These are phyloP conservation scores for Aulostomus chinensis DNA, from an alignment of 2,797 vertebrate species.

Conservation along the genomic window DNA sequence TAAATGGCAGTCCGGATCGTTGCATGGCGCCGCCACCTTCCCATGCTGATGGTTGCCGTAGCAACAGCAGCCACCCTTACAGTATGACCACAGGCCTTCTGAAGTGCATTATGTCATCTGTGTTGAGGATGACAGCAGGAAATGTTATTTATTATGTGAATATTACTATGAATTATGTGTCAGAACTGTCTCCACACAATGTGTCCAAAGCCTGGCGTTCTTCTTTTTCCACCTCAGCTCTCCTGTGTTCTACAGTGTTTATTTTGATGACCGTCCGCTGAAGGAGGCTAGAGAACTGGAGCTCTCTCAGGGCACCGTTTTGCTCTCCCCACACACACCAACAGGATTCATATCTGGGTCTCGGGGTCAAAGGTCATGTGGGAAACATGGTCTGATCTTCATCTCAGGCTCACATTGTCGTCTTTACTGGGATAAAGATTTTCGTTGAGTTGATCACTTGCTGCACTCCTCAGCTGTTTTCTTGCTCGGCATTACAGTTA, in stretches of 20 bases:
- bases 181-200: conserved; percentile 21
- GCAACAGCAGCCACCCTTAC: conserved; percentile 54
- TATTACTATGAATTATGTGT: conserved; percentile 68
- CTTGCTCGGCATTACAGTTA: conserved; percentile 31
- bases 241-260: background rate
- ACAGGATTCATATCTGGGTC: conserved; percentile 18
- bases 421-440: conserved; percentile 71
- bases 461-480: conserved; percentile 78
- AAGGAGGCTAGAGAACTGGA: too few species aligned
- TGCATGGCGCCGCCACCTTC: conserved; percentile 72
- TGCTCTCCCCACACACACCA: background rate
- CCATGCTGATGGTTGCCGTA: conserved; percentile 75
- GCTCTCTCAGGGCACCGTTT: background rate
- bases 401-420: conserved; percentile 34
- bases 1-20: conserved; percentile 58
- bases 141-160: conserved; percentile 73
- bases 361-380: background rate
- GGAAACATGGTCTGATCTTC: conserved; percentile 2
- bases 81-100: conserved; percentile 82
- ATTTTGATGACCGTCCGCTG: background rate
- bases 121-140: conserved; percentile 38
- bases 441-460: too few species aligned
- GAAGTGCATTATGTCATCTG: conserved; percentile 83
- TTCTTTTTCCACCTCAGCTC: background rate
- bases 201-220: conserved; percentile 37